Conservation (phyloP, 2,888 invertebrate species). For the Formica aserva region DNA sequence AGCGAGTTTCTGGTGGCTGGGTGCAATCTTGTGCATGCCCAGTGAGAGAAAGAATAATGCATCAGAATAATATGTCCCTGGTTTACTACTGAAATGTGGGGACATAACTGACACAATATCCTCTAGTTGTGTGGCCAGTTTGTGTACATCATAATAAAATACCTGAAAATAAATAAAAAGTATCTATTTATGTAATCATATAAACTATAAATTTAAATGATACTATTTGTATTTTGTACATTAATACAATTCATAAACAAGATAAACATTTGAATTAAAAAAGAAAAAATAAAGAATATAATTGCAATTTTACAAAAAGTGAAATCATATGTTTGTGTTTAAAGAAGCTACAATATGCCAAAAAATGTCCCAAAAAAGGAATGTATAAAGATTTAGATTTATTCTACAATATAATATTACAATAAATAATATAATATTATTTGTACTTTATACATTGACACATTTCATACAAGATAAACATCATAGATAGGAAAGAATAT, state of each 20-base stretch:
- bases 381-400: background rate
- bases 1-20: slow-evolving; percentile 87
- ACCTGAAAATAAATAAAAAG: slow-evolving; percentile 82
- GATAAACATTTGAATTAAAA: background rate
- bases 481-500: background rate
- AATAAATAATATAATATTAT: background rate
- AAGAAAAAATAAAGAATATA: background rate
- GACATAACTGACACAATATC: slow-evolving; percentile 90
- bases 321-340: background rate
- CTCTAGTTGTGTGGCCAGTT: slow-evolving; percentile 87
- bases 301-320: background rate
- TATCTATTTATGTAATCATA: background rate
- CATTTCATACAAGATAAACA: slow-evolving; percentile 6
- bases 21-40: slow-evolving; percentile 90
- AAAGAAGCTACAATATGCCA: background rate
- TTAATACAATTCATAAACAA: background rate
- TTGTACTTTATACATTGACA: background rate
- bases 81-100: slow-evolving; percentile 90
- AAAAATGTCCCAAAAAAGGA: background rate
- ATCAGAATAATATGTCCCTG: slow-evolving; percentile 92
- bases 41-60: slow-evolving; percentile 92
- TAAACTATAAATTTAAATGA: background rate
- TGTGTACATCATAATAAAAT: slow-evolving; percentile 88
- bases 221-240: background rate
- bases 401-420: background rate